Evolutionary conservation across 1,140 invertebrate genomes (phyloP), one percentile per base, ranked within the genome.

Genomic region (Stenopsyche tienmushanensis): DNA sequence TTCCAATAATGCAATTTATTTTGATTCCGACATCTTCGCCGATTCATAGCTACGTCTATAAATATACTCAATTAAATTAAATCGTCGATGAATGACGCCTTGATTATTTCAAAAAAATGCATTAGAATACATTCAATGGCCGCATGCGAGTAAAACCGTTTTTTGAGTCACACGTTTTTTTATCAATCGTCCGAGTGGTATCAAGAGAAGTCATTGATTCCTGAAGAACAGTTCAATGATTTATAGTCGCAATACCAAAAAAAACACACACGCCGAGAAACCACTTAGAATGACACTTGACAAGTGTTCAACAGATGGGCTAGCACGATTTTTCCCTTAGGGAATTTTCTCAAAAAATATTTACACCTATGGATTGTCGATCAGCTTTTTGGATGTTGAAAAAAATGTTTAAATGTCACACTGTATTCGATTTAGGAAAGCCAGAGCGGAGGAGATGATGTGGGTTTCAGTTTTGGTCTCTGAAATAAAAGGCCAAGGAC

Each of bases 181-280:
- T 13, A 7, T 34, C 5, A 7, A 7, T 13, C 5, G 5, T 34
- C 29, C n/a, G n/a, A 53, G 50, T 53, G 25, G 50, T 53, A 53
- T 53, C 50, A 26, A 53, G 50, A 25, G 23, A 25, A 53, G 50
- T 53, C 20, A 53, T 23, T 53, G 50, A 18, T 53, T 53, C 26
- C 25, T 53, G 25, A 53, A 53, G 50, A 23, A 24, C 50, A 53
- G 50, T 53, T 53, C 50, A 53, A 53, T 53, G 50, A 53, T 25
- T 25, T 29, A 29, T n/a, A n/a, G n/a, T n/a, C n/a, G 3, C 29
- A 13, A 13, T 13, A 34, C 29, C 5, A 34, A 34, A 34, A 34
- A 34, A 34, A n/a, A n/a, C n/a, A n/a, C n/a, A 34, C 13, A 34
- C 13, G 29, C 13, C 29, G 29, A 34, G 5, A 7, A 13, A 34